A percentile compares a stretch with the other conserved stretches of the same genome.
Evolutionary conservation across 2,113 vertebrate genomes (phyloP).

Genomic region (Columbina picui): DNA sequence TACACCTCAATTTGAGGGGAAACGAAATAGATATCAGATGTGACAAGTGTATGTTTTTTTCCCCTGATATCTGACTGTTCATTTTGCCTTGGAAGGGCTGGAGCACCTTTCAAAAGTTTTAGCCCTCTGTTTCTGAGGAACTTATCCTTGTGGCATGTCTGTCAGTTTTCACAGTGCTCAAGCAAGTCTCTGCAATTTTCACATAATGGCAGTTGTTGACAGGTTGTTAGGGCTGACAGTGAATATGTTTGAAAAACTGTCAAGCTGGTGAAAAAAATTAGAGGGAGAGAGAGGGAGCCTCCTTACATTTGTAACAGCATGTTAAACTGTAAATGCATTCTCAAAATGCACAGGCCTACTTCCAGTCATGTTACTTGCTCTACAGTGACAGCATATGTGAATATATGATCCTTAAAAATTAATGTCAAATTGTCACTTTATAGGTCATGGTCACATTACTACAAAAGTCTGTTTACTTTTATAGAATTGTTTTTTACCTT

Average conservation of each 20-base stretch:
- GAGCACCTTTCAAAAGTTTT: conserved; percentile 88
- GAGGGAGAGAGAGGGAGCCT: conserved; percentile 73
- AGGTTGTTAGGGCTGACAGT: conserved; percentile 88
- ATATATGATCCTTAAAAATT: conserved; percentile 76
- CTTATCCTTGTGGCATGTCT: conserved; percentile 92
- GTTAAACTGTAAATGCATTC: conserved; percentile 73
- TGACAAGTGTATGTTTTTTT: conserved; percentile 81
- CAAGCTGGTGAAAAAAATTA: conserved; percentile 88
- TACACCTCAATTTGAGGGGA: conserved; percentile 75
- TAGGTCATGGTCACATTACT: conserved; percentile 66
- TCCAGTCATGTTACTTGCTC: conserved; percentile 63
- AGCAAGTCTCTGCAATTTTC: conserved; percentile 82
- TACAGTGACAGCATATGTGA: conserved; percentile 67
- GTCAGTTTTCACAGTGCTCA: conserved; percentile 89
- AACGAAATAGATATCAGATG: conserved; percentile 84
- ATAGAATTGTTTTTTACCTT: conserved; percentile 70
- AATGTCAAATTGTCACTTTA: conserved; percentile 76
- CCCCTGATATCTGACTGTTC: conserved; percentile 88
- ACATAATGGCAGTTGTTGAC: conserved; percentile 88
- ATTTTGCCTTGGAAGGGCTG: conserved; percentile 85
- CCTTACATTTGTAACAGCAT: conserved; percentile 80
- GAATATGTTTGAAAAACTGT: conserved; percentile 95
- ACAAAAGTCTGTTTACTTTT: conserved; percentile 73
- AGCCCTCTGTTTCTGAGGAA: conserved; percentile 83
- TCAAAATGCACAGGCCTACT: conserved; percentile 62